A percentile compares a stretch with the other conserved stretches of the same genome.
phyloP scores from a whole-genome alignment of 2,113 vertebrate species.

The Sapayoa aenigma region DNA sequence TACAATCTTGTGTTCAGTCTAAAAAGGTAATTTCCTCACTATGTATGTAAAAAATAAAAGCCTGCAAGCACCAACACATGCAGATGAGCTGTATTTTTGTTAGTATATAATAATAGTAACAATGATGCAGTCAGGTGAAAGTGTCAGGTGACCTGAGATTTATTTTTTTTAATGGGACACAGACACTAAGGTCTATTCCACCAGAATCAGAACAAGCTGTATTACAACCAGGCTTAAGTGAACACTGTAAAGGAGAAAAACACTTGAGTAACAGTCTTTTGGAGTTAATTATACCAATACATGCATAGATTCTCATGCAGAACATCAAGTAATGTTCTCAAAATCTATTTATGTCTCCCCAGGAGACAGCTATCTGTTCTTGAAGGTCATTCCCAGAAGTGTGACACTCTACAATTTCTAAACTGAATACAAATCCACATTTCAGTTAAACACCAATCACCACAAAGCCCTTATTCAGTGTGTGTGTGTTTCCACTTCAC shows the following conservation, averaged over 20 bases:
- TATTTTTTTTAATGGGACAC: neutral
- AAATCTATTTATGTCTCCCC: neutral
- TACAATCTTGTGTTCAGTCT: neutral
- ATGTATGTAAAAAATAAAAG: neutral
- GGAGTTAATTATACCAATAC: neutral
- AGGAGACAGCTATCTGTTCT: neutral
- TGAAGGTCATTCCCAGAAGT: neutral
- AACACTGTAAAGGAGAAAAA: neutral
- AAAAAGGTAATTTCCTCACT: neutral
- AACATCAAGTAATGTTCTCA: neutral
- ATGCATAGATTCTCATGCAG: neutral
- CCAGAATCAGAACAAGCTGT: neutral
- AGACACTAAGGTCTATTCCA: neutral
- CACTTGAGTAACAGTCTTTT: neutral
- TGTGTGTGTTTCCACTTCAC: neutral
- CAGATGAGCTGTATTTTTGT: neutral
- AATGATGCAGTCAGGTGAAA: neutral
- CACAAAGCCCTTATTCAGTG: neutral
- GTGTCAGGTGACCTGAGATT: neutral
- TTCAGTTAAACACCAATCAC: neutral
- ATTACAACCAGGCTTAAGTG: neutral
- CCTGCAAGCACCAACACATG: neutral
- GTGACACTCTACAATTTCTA: neutral
- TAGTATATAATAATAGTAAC: neutral
- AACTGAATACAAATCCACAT: neutral